These are phyloP conservation scores for Cephus sareptanus DNA, from an alignment of 2,888 invertebrate species.

Conservation along the genomic window DNA sequence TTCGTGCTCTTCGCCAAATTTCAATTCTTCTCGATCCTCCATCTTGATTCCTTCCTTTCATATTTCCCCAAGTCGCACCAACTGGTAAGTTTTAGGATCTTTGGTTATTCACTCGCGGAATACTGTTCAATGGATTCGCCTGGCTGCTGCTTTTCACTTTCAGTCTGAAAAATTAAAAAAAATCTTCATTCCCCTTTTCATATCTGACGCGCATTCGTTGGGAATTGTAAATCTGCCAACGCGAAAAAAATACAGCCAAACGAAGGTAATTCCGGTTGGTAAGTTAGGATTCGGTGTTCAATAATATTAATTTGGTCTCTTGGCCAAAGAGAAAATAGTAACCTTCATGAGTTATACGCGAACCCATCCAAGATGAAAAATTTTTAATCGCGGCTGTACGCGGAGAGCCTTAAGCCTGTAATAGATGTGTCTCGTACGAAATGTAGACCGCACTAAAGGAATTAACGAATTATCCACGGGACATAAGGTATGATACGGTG, in stretches of 20 bases:
- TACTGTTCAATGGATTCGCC: conserved; percentile 51
- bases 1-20: background rate
- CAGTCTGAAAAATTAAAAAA: conserved; percentile 36
- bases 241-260: background rate
- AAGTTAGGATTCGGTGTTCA: too few species aligned
- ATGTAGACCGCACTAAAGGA: background rate
- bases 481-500: background rate
- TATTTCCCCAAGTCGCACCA: conserved; percentile 24
- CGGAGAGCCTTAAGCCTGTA: background rate
- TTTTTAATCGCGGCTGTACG: background rate
- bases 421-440: background rate
- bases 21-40: background rate
- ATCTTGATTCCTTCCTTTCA: background rate
- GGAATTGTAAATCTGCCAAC: background rate
- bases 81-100: conserved; percentile 46
- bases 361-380: background rate
- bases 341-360: background rate
- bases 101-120: conserved; percentile 61
- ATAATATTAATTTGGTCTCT: too few species aligned
- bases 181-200: background rate
- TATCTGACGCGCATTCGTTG: background rate
- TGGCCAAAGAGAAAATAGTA: background rate
- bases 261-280: too few species aligned
- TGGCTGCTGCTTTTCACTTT: conserved; percentile 26
- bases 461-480: conserved; percentile 18